Evolutionary conservation across 2,797 vertebrate species (phyloP).

Genomic region (Pristis pectinata): DNA sequence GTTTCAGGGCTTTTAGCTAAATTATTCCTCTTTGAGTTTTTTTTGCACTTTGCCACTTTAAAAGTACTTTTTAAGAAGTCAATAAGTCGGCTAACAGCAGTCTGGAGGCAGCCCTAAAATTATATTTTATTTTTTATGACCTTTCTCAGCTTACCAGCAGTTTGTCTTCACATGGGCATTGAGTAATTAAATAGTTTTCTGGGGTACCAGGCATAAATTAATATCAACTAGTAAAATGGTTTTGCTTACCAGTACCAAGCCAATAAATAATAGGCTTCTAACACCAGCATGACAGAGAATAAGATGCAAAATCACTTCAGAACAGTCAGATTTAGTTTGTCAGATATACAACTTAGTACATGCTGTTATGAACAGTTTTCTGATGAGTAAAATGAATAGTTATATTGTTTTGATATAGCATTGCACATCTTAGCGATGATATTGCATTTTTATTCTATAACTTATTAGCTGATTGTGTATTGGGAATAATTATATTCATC

Average conservation of each 20-base stretch:
- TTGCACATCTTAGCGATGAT: background rate
- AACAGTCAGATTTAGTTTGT: background rate
- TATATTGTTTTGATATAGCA: background rate
- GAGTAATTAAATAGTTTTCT: background rate
- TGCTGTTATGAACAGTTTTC: background rate
- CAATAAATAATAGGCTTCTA: background rate
- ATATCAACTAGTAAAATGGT: background rate
- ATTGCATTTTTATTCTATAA: background rate
- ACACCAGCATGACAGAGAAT: too few relatives aligned
- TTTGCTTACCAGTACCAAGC: background rate
- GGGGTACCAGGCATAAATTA: background rate
- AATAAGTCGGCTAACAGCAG: background rate
- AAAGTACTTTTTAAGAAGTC: background rate
- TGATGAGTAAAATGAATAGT: background rate
- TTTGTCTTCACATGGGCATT: background rate
- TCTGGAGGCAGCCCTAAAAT: background rate
- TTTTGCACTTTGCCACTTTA: slow-evolving; percentile 16
- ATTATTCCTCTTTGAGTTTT: background rate
- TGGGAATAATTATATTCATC: slow-evolving; percentile 4
- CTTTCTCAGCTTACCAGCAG: background rate
- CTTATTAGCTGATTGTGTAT: background rate
- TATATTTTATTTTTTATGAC: background rate
- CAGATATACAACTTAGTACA: background rate
- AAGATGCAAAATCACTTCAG: background rate
- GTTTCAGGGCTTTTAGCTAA: background rate